Evolutionary conservation across 1,140 invertebrate genomes (phyloP).

Genomic region (Penaeus chinensis): DNA sequence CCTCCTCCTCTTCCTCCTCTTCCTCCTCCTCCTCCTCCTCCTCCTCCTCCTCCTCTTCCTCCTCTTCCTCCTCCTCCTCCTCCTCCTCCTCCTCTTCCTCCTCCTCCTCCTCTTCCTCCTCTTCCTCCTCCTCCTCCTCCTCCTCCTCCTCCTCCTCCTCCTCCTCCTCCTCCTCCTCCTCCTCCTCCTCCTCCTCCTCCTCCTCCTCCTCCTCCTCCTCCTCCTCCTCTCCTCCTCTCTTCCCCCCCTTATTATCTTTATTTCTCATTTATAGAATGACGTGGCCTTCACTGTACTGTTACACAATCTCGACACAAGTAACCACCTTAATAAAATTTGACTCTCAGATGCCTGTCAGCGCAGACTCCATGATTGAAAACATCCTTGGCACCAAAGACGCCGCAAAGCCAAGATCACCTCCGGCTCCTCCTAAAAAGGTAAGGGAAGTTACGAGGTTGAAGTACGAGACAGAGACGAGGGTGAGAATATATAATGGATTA

Average conservation of each 20-base stretch:
- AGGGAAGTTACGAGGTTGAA: not conserved
- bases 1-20: not conserved
- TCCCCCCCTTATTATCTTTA: not conserved
- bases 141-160: not conserved
- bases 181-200: not conserved
- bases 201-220: not conserved
- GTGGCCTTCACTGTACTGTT: not conserved
- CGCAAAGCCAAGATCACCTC: conserved; percentile 37
- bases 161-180: not conserved
- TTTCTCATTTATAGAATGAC: not conserved
- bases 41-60: not conserved
- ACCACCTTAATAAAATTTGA: no score
- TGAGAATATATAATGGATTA: no score
- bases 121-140: not conserved
- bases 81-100: no score
- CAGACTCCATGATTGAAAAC: conserved; percentile 50
- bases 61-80: not conserved
- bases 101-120: not conserved
- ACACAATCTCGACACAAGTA: no score
- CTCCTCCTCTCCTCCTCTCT: not conserved
- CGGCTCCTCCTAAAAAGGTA: conserved; percentile 36
- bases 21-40: no score
- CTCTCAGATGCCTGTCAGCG: conserved; percentile 21
- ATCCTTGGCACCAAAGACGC: conserved; percentile 39
- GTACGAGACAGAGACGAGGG: no score